Evolutionary conservation across 2,797 vertebrate genomes (phyloP).

Genomic region (Sebastiscus tertius): DNA sequence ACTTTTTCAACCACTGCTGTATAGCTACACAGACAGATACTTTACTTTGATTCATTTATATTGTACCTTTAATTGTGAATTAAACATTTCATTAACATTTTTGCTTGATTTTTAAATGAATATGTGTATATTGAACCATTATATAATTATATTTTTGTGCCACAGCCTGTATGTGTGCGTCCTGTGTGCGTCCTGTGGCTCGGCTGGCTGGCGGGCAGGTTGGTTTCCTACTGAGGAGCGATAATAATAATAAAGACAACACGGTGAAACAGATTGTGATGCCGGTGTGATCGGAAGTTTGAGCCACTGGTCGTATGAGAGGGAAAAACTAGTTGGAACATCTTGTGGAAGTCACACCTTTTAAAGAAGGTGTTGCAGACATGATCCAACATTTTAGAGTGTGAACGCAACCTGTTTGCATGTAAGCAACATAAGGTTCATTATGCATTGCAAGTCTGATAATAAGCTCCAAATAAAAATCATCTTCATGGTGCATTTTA

Average conservation of each 20-base stretch:
- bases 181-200: conserved; percentile 23
- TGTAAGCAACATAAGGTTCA: background rate
- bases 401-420: background rate
- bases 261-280: conserved; percentile 41
- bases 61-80: background rate
- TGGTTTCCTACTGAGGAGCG: conserved; percentile 32
- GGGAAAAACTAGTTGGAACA: conserved; percentile 23
- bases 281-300: conserved; percentile 32
- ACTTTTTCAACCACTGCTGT: background rate
- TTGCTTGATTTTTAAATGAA: background rate
- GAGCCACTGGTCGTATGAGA: conserved; percentile 24
- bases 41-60: background rate
- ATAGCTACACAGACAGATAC: background rate
- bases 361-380: conserved; percentile 44
- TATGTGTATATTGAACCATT: background rate
- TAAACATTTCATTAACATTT: background rate
- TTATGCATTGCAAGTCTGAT: background rate
- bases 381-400: conserved; percentile 35
- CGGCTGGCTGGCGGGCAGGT: conserved; percentile 18
- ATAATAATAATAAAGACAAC: conserved; percentile 36
- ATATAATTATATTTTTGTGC: background rate
- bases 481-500: background rate
- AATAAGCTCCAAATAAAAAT: background rate
- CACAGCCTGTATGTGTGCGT: no score
- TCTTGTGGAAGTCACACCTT: conserved; percentile 52